These are phyloP conservation scores for Dysmachus trigonus DNA, from an alignment of 2,888 invertebrate genomes.

Conservation along the genomic window DNA sequence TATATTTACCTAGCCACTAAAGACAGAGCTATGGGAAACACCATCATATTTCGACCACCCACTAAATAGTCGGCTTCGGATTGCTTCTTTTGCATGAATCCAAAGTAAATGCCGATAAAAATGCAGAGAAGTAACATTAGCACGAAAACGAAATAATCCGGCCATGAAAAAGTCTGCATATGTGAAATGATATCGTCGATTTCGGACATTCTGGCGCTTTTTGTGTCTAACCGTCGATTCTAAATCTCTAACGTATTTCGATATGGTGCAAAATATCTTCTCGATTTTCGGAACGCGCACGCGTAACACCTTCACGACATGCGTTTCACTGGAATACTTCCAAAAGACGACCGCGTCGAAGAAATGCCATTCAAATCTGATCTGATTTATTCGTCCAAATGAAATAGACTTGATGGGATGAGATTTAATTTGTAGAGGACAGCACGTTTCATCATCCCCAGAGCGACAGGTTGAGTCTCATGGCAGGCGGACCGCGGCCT, in stretches of 20 bases:
- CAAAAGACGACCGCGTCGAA: not conserved
- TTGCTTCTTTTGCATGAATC: conserved; percentile 71
- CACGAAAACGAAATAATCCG: conserved; percentile 63
- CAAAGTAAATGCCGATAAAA: conserved; percentile 81
- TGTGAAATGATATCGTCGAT: conserved; percentile 60
- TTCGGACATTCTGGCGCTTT: conserved; percentile 57
- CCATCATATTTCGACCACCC: conserved; percentile 81
- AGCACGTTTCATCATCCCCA: conserved; percentile 3
- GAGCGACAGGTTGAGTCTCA: not conserved
- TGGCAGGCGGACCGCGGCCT: not conserved
- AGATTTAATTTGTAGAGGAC: conserved; percentile 10
- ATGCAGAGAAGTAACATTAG: conserved; percentile 78
- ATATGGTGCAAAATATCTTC: not conserved
- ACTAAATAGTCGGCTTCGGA: conserved; percentile 80
- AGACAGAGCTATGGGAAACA: conserved; percentile 82
- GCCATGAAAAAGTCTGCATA: conserved; percentile 62
- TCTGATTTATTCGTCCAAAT: not conserved
- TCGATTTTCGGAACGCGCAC: not conserved
- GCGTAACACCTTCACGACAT: not conserved
- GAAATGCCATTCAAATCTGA: conserved; percentile 16
- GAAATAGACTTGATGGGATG: not conserved
- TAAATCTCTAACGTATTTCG: not conserved
- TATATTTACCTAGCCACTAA: conserved; percentile 78
- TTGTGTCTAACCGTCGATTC: not conserved
- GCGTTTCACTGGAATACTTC: not conserved